Percentiles rank a stretch among this genome's conserved stretches.
Evolutionary conservation across 2,888 invertebrate species (phyloP).

Genomic region (Melitaea athalia): DNA sequence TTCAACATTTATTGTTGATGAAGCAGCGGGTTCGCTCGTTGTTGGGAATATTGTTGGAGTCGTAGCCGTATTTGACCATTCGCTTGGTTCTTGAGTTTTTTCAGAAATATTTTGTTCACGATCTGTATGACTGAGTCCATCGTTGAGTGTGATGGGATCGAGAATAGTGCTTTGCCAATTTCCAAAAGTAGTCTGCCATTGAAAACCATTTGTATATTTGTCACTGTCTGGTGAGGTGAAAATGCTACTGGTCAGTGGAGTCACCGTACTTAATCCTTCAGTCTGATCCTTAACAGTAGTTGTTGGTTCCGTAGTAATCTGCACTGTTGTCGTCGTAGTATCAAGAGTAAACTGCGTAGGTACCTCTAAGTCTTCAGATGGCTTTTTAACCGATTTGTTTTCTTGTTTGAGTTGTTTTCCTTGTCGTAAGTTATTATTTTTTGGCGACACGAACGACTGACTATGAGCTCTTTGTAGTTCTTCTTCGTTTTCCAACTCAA

Average conservation of each 20-base stretch:
- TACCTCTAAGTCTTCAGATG: slow-evolving; percentile 72
- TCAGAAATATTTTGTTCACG: slow-evolving; percentile 54
- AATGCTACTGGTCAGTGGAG: slow-evolving; percentile 55
- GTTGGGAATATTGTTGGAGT: slow-evolving; percentile 55
- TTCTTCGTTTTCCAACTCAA: slow-evolving; percentile 82
- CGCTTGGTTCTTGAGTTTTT: slow-evolving; percentile 55
- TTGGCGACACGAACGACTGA: slow-evolving; percentile 85
- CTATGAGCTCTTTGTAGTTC: slow-evolving; percentile 86
- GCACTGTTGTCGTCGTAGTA: slow-evolving; percentile 51
- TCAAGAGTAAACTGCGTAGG: slow-evolving; percentile 61
- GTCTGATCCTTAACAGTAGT: slow-evolving; percentile 55
- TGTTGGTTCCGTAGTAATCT: slow-evolving; percentile 59
- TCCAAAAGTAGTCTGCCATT: slow-evolving; percentile 72
- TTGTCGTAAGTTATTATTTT: slow-evolving; percentile 72
- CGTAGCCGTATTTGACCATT: slow-evolving; percentile 58
- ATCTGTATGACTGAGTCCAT: slow-evolving; percentile 79
- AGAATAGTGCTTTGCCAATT: slow-evolving; percentile 86
- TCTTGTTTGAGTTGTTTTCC: slow-evolving; percentile 67
- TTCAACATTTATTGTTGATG: slow-evolving; percentile 60
- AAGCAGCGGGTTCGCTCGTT: slow-evolving; percentile 60
- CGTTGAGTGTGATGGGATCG: slow-evolving; percentile 88
- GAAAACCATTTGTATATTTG: slow-evolving; percentile 74
- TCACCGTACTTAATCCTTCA: slow-evolving; percentile 54
- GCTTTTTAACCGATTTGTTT: slow-evolving; percentile 56
- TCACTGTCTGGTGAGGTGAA: slow-evolving; percentile 71